Evolutionary conservation across 2,113 vertebrate species (phyloP).

Genomic region (Chaetops frenatus): DNA sequence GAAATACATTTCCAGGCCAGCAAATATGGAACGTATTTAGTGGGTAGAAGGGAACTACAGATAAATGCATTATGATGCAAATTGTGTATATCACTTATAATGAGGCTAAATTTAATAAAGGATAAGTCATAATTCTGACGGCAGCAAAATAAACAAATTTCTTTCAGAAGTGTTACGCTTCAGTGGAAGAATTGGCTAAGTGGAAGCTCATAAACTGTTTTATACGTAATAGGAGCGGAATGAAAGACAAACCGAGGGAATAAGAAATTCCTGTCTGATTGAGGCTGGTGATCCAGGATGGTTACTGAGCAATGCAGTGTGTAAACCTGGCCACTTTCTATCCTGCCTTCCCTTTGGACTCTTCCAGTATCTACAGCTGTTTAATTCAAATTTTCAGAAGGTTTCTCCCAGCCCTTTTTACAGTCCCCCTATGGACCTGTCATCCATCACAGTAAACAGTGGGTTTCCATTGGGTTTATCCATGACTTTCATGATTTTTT

Average conservation of each 20-base stretch:
- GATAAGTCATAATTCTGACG: neutral
- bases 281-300: neutral
- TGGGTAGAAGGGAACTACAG: neutral
- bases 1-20: neutral
- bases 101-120: neutral
- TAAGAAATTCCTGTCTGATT: neutral
- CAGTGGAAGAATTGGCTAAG: neutral
- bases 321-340: neutral
- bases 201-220: neutral
- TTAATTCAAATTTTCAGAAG: neutral
- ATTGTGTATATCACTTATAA: neutral
- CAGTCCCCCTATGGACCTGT: neutral
- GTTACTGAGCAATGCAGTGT: neutral
- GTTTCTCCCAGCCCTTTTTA: neutral
- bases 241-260: neutral
- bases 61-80: neutral
- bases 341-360: neutral
- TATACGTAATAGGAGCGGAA: neutral
- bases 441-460: neutral
- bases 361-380: neutral
- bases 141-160: neutral
- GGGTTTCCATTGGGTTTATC: neutral
- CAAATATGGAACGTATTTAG: neutral
- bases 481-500: neutral
- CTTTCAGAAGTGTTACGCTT: no score